phyloP scores from a whole-genome alignment of 92 coral and sea anemone species.

The Muricea muricata region DNA sequence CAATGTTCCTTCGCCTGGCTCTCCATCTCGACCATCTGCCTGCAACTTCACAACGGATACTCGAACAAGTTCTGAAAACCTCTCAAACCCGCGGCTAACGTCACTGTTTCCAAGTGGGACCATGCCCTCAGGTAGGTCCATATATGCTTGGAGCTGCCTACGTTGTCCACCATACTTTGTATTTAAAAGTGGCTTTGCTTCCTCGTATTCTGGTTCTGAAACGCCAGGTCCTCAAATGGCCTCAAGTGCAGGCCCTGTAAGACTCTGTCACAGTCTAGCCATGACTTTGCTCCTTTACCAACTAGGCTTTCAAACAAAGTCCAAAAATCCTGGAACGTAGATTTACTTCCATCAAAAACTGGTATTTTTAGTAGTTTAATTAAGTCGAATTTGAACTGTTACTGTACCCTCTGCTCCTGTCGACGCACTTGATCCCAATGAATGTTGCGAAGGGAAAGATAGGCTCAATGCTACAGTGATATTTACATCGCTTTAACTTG shows the following conservation, averaged over 20 bases:
- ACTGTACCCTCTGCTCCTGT: neutral
- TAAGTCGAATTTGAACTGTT: neutral
- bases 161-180: conserved; percentile 24
- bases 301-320: conserved; percentile 5
- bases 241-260: neutral
- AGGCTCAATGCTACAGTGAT: neutral
- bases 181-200: neutral
- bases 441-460: neutral
- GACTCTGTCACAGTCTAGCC: neutral
- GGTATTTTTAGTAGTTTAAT: conserved; percentile 7
- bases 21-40: conserved; percentile 58
- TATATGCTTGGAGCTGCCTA: conserved; percentile 19
- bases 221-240: conserved; percentile 11
- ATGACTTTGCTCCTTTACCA: neutral
- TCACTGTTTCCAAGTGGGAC: neutral
- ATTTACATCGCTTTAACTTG: neutral
- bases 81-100: conserved; percentile 18
- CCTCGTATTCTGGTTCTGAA: conserved; percentile 3
- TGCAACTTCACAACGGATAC: conserved; percentile 63
- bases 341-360: conserved; percentile 17
- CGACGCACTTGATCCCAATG: neutral
- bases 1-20: conserved; percentile 62
- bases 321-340: neutral
- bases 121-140: conserved; percentile 9
- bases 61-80: conserved; percentile 62